These are phyloP conservation scores for Pandemis cinnamomeana DNA, from an alignment of 2,888 invertebrate species.

Conservation along the genomic window DNA sequence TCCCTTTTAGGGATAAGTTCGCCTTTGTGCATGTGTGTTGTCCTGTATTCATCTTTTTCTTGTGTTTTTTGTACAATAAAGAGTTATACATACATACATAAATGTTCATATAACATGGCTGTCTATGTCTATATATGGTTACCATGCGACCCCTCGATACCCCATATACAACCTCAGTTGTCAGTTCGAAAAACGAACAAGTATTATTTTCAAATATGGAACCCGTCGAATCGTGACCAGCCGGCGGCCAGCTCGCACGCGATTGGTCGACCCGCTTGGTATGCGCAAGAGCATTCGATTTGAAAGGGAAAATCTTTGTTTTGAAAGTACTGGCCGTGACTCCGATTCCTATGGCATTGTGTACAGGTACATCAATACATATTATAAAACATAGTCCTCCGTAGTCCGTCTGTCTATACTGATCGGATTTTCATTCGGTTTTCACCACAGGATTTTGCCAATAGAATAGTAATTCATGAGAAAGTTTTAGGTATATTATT, in stretches of 20 bases:
- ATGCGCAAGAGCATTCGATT: constrained; percentile 49
- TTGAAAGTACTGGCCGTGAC: constrained; percentile 4
- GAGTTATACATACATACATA: too few species aligned
- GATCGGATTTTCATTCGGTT: too few species aligned
- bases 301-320: constrained; percentile 29
- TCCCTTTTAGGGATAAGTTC: too few species aligned
- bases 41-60: too few species aligned
- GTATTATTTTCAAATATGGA: constrained; percentile 67
- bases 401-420: too few species aligned
- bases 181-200: constrained; percentile 52
- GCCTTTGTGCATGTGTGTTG: too few species aligned
- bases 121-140: background rate
- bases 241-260: constrained; percentile 59
- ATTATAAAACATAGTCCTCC: too few species aligned
- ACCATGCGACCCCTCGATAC: background rate
- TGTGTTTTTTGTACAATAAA: too few species aligned
- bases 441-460: too few species aligned
- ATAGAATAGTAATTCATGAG: too few species aligned
- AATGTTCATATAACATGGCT: too few species aligned
- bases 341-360: background rate
- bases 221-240: constrained; percentile 71
- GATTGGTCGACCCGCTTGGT: constrained; percentile 61
- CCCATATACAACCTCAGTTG: constrained; percentile 8
- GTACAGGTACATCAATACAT: background rate
- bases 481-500: too few species aligned